phyloP scores from a whole-genome alignment of 2,888 invertebrate genomes.

The Mesorhabditis spiculigera region DNA sequence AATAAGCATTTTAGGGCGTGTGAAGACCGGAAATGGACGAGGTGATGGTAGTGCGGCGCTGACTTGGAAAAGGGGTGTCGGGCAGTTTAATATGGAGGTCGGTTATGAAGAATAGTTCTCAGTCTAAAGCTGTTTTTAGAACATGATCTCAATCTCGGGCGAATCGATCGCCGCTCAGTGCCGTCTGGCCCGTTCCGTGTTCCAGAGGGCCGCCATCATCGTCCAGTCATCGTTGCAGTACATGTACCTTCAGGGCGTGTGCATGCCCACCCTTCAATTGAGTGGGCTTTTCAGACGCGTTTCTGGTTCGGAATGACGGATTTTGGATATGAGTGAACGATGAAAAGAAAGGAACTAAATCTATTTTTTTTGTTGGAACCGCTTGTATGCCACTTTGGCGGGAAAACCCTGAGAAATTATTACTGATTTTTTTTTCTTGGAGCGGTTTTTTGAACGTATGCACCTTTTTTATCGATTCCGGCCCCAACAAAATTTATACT shows the following conservation, averaged over 20 bases:
- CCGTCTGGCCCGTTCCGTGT: slow-evolving; percentile 33
- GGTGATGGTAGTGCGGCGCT: slow-evolving; percentile 47
- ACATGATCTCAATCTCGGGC: slow-evolving; percentile 29
- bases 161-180: slow-evolving; percentile 30
- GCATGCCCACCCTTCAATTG: slow-evolving; percentile 32
- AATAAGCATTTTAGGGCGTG: slow-evolving; percentile 32
- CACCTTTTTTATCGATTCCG: too few species aligned
- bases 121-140: slow-evolving; percentile 23
- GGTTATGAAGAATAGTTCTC: background rate
- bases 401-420: too few species aligned
- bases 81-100: slow-evolving; percentile 43
- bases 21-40: slow-evolving; percentile 48
- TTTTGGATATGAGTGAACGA: too few species aligned
- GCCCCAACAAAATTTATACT: too few species aligned
- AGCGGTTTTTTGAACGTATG: too few species aligned
- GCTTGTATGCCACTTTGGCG: too few species aligned
- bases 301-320: too few species aligned
- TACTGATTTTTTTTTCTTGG: background rate
- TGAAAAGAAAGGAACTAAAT: too few species aligned
- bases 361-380: too few species aligned
- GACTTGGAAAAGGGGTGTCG: slow-evolving; percentile 47
- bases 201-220: slow-evolving; percentile 39
- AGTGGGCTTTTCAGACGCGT: slow-evolving; percentile 21
- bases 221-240: slow-evolving; percentile 49
- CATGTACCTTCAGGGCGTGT: slow-evolving; percentile 30